Evolutionary conservation across 2,888 invertebrate species (phyloP).

Genomic region (Andrena flavipes): DNA sequence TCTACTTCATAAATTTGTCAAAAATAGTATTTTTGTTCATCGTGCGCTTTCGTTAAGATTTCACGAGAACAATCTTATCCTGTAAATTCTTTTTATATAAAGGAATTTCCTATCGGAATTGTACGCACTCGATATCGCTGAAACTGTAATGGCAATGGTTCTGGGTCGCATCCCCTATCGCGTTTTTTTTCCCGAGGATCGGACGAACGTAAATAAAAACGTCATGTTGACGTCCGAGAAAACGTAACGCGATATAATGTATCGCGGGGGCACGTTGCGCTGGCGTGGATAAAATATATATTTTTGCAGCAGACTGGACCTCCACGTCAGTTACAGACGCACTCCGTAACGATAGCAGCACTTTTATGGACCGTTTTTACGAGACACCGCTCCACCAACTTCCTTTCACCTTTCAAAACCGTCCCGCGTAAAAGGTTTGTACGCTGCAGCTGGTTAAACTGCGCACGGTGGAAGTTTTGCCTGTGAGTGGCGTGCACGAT

Average conservation of each 20-base stretch:
- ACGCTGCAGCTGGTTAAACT: constrained; percentile 56
- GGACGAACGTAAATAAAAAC: constrained; percentile 75
- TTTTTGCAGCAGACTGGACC: constrained; percentile 66
- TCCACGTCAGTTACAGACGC: constrained; percentile 76
- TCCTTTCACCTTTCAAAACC: constrained; percentile 54
- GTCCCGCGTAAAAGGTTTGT: constrained; percentile 50
- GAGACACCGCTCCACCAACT: constrained; percentile 60
- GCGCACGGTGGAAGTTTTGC: constrained; percentile 26
- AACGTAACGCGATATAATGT: constrained; percentile 69
- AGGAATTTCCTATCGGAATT: background rate
- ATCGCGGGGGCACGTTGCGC: constrained; percentile 58
- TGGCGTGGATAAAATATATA: constrained; percentile 70
- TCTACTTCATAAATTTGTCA: too few relatives aligned
- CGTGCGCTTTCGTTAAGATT: too few relatives aligned
- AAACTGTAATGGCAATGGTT: background rate
- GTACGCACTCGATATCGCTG: background rate
- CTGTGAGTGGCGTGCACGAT: constrained; percentile 17
- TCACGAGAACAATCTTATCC: background rate
- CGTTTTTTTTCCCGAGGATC: constrained; percentile 47
- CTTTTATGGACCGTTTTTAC: constrained; percentile 81
- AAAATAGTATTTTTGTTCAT: too few relatives aligned
- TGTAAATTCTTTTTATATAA: background rate
- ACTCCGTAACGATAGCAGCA: constrained; percentile 76
- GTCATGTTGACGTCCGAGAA: constrained; percentile 57
- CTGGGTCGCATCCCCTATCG: background rate